Base-by-base conservation (phyloP, 2,888 invertebrate genomes). In the Polydrusus tereticollis region DNA sequence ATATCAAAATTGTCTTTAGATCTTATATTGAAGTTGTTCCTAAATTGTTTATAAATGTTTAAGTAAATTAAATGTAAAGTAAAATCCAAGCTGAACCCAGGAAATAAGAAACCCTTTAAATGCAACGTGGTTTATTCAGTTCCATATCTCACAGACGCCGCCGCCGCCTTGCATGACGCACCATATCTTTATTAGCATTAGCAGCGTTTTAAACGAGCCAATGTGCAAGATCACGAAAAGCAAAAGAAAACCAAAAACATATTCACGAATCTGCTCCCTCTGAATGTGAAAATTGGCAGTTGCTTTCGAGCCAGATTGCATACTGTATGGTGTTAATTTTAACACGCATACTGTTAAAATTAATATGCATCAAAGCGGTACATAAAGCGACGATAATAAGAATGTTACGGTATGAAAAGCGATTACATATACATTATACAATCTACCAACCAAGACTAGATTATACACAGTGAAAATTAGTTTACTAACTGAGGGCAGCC, bases 271-370 rank as follows among this genome's bases (percentile, higher is more conserved):
- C 45, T 29, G 47, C 67, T 59, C 38, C 59, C 67, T 59, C 29
- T 38, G n/a, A 59, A 67, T 58, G 59, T 38, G 67, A 67, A 59
- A 67, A 67, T 67, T 67, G 50, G 36, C 59, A 23, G 59, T 59
- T 67, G 33, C 47, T 67, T 36, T 38, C 38, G 23, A 52, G 52
- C 1, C 26, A 58, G 58, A 47, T 33, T 50, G 26, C 52, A 52
- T 8, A 64, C 18, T 50, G 21, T 45, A 26, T 43, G 41, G 62
- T 63, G 62, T 63, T 63, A 63, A 63, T 63, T 63, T 63, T 47
- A 63, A 63, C 62, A 47, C 47, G 62, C 62, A 47, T 47, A 47
- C 62, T 47, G 43, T 62, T 26, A 16, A 62, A 43, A 59, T 59
- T 59, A 59, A 59, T 59, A 59, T 59, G 59, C 59, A 59, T 38